phyloP scores from a whole-genome alignment of 2,888 invertebrate species.

The Chymomyza procnemis region DNA sequence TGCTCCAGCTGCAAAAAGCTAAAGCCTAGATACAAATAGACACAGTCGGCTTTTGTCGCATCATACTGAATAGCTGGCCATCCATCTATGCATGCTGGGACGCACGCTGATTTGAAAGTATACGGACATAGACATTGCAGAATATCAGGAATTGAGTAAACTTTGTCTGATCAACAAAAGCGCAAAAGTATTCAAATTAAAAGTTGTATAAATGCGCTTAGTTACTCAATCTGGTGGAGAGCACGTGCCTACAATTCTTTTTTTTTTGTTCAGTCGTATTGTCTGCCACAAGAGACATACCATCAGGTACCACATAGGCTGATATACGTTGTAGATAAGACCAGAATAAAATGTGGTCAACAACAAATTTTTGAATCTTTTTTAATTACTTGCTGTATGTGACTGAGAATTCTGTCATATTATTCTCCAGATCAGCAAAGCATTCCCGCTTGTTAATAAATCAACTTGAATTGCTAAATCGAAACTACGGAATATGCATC shows the following conservation, averaged over 20 bases:
- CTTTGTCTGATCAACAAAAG: conserved; percentile 25
- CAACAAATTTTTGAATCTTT: conserved; percentile 21
- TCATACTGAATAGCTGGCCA: neutral
- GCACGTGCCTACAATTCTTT: neutral
- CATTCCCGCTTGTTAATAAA: no score
- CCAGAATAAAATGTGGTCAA: conserved; percentile 37
- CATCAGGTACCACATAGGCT: neutral
- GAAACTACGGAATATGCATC: no score
- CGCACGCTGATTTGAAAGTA: neutral
- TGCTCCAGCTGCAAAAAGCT: conserved; percentile 39
- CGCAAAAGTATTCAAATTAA: neutral
- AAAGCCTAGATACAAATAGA: conserved; percentile 14
- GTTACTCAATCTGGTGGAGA: neutral
- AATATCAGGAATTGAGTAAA: conserved; percentile 23
- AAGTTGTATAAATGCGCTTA: conserved; percentile 17
- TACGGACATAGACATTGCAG: conserved; percentile 24
- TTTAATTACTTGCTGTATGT: neutral
- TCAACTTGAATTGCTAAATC: no score
- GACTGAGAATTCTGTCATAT: neutral
- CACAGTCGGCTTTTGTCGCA: neutral
- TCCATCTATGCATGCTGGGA: neutral
- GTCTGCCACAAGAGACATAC: conserved; percentile 23
- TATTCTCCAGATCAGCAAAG: no score
- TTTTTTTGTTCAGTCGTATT: conserved; percentile 1
- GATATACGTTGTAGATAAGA: conserved; percentile 10